Evolutionary conservation across 2,888 invertebrate genomes (phyloP).

Genomic region (Doris montereyensis): DNA sequence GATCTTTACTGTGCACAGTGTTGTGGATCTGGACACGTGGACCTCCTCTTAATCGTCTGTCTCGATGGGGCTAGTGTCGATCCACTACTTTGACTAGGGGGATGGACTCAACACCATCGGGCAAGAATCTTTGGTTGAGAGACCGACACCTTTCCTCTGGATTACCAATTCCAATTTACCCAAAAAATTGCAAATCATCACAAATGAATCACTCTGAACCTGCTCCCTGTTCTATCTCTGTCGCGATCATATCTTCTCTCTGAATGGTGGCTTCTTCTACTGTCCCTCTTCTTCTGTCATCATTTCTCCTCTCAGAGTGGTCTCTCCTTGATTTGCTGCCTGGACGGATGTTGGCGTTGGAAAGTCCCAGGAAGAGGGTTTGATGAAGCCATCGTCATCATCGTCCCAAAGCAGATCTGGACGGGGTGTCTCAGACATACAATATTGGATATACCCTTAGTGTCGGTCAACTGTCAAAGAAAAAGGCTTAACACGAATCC

Average conservation of each 20-base stretch:
- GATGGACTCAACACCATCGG: too few species aligned
- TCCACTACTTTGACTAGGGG: too few species aligned
- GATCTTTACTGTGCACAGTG: too few species aligned
- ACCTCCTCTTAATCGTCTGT: too few species aligned
- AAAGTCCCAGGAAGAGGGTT: constrained; percentile 89
- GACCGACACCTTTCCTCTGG: too few species aligned
- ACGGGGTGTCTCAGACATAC: constrained; percentile 76
- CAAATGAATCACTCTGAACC: background rate
- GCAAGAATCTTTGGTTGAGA: too few species aligned
- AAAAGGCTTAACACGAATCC: too few species aligned
- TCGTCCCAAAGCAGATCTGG: constrained; percentile 77
- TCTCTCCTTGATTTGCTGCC: constrained; percentile 13
- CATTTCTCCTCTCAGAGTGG: background rate
- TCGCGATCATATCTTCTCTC: constrained; percentile 17
- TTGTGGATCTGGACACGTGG: too few species aligned
- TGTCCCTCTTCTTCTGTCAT: constrained; percentile 4
- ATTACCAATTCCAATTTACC: background rate
- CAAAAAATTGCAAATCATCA: background rate
- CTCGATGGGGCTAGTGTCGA: too few species aligned
- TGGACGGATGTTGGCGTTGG: constrained; percentile 74
- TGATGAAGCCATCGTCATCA: constrained; percentile 76
- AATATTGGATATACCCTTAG: too few species aligned
- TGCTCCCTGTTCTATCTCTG: constrained; percentile 33
- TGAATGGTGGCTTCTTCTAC: constrained; percentile 1
- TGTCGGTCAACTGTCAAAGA: too few species aligned